These are phyloP conservation scores for Chironomus striatipennis DNA, from an alignment of 1,140 invertebrate species.

Conservation along the genomic window DNA sequence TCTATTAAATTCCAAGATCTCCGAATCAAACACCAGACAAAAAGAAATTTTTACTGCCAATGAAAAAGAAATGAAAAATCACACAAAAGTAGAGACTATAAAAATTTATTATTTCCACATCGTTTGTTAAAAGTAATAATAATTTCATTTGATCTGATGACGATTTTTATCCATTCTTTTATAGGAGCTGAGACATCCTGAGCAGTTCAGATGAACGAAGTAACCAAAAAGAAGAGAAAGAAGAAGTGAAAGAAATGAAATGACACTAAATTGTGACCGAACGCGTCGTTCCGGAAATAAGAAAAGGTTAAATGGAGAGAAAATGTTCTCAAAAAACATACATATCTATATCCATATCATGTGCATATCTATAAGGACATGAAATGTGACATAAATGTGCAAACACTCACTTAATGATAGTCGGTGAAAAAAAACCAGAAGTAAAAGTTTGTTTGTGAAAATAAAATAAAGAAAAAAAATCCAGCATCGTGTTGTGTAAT, in stretches of 20 bases:
- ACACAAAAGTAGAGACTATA: not conserved
- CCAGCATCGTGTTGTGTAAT: not conserved
- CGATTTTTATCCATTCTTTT: not conserved
- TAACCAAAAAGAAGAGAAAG: not conserved
- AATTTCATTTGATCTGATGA: conserved; percentile 20
- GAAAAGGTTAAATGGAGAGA: conserved; percentile 23
- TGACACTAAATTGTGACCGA: conserved; percentile 15
- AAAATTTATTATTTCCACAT: conserved; percentile 1
- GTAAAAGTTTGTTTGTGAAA: not conserved
- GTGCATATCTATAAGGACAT: not conserved
- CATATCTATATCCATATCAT: not conserved
- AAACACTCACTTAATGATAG: not conserved
- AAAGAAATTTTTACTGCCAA: not conserved
- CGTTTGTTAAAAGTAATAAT: conserved; percentile 19
- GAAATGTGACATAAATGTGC: not conserved
- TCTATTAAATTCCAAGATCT: too few species aligned
- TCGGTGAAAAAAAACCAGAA: not conserved
- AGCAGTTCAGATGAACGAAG: not conserved
- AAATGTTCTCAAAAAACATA: not conserved
- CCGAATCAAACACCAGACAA: not conserved
- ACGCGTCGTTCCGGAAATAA: conserved; percentile 10
- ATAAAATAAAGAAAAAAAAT: not conserved
- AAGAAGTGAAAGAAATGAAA: not conserved
- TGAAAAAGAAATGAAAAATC: not conserved
- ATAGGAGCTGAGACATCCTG: not conserved